These are phyloP conservation scores for Nomada flava DNA, from an alignment of 2,888 invertebrate genomes.

Conservation along the genomic window DNA sequence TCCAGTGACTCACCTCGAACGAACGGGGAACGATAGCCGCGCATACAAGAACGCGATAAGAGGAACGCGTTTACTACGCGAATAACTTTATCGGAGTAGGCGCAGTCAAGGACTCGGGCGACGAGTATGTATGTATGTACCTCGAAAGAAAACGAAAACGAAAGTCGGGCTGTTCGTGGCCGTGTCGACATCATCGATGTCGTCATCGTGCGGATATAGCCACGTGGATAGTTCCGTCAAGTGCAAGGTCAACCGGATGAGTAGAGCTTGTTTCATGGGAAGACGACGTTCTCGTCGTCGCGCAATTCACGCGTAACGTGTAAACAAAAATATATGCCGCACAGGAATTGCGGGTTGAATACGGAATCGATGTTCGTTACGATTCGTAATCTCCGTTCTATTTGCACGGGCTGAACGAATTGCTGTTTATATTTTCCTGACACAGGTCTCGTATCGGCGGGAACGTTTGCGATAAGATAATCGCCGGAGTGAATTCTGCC, in stretches of 20 bases:
- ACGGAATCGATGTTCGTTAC: not conserved
- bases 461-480: slow-evolving; percentile 47
- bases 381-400: not conserved
- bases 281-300: too few relatives aligned
- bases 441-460: slow-evolving; percentile 11
- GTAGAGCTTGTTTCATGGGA: not conserved
- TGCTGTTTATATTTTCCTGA: slow-evolving; percentile 45
- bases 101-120: slow-evolving; percentile 51
- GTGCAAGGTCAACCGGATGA: slow-evolving; percentile 57
- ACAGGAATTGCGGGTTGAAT: not conserved
- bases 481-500: slow-evolving; percentile 28
- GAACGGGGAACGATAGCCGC: slow-evolving; percentile 31
- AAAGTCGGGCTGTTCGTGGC: slow-evolving; percentile 26
- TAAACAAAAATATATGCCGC: not conserved
- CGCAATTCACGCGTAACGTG: not conserved
- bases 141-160: slow-evolving; percentile 50
- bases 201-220: slow-evolving; percentile 52
- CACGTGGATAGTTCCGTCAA: slow-evolving; percentile 49
- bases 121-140: not conserved
- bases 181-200: slow-evolving; percentile 34
- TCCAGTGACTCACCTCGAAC: slow-evolving; percentile 24
- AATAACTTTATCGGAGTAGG: slow-evolving; percentile 39
- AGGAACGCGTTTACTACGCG: slow-evolving; percentile 36
- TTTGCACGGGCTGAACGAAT: slow-evolving; percentile 10
- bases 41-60: slow-evolving; percentile 46